Percentiles rank a stretch among this genome's conserved stretches.
Conservation (phyloP, 1,140 invertebrate genomes). For the Trichomalopsis sarcophagae region DNA sequence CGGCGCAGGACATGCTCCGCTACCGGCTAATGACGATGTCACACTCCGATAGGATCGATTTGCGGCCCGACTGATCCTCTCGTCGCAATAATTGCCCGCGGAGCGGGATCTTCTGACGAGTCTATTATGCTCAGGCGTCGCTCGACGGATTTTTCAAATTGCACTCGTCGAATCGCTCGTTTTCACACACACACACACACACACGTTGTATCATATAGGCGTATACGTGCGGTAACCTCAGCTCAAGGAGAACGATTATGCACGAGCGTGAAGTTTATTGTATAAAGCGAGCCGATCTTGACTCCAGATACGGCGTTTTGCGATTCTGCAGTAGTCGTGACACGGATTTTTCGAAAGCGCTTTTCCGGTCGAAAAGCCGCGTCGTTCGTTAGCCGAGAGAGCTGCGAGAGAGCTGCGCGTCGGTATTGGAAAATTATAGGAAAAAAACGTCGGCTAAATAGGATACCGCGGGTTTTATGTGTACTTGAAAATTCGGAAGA, state of each 20-base stretch:
- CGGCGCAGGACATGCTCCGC: neutral
- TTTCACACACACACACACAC: neutral
- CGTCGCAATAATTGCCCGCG: neutral
- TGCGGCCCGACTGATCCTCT: neutral
- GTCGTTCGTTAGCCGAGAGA: neutral
- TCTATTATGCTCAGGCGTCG: no score
- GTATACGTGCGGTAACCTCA: no score
- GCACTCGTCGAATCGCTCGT: neutral
- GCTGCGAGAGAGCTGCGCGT: no score
- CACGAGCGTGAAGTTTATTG: no score
- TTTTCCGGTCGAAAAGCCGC: conserved; percentile 25
- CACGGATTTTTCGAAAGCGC: neutral
- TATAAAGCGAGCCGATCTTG: neutral
- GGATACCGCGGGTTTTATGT: neutral
- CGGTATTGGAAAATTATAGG: no score
- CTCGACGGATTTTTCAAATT: no score
- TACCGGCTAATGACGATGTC: neutral
- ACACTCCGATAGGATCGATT: conserved; percentile 12
- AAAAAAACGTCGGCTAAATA: neutral
- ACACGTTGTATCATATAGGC: neutral
- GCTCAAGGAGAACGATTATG: no score
- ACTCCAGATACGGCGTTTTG: neutral
- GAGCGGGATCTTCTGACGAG: no score
- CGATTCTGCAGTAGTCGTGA: neutral
- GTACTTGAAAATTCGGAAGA: neutral